Evolutionary conservation across 2,888 invertebrate species (phyloP), one percentile per base, ranked within the genome.

Genomic region (Sthenelais limicola): DNA sequence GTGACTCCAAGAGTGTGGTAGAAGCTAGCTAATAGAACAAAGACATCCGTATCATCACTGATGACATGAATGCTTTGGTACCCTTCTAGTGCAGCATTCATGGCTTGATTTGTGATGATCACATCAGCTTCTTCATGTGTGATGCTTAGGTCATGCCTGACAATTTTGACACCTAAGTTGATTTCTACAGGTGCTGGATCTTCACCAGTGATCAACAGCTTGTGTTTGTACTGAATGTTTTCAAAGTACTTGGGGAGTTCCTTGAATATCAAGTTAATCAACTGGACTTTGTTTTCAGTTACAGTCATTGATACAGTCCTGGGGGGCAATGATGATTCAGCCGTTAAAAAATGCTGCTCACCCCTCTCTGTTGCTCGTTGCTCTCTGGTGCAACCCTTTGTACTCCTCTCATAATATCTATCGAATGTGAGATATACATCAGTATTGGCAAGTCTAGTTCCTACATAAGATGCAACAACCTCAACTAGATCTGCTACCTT

Each of bases 321-420:
- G n/a, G n/a, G n/a, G n/a, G n/a, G n/a, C n/a, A n/a, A n/a, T n/a
- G n/a, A n/a, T n/a, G n/a, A n/a, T n/a, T n/a, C n/a, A n/a, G n/a
- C n/a, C n/a, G n/a, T n/a, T n/a, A n/a, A n/a, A n/a, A n/a, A n/a
- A 18, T 43, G 47, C 47, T 18, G 47, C 12, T 43, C 47, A 43
- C 12, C 47, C 12, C 18, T 18, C 3, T 24, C 54, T 5, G 26
- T 4, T 5, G 54, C 28, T 4, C 26, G 24, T 28, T 24, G 54
- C 2, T 3, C 54, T 4, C 54, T 24, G 3, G 26, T 54, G 26
- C 54, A 54, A 26, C 5, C 54, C 26, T 54, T 54, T 54, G 54
- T 54, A 28, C 54, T 54, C 24, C 21, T 26, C 26, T 54, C 54
- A 54, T 54, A 3, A 12, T 54, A 28, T 54, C 54, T 54, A 28